A percentile compares a stretch with the other conserved stretches of the same genome.
Conservation (phyloP, 1,140 invertebrate species). For the Plectus sambesii region DNA sequence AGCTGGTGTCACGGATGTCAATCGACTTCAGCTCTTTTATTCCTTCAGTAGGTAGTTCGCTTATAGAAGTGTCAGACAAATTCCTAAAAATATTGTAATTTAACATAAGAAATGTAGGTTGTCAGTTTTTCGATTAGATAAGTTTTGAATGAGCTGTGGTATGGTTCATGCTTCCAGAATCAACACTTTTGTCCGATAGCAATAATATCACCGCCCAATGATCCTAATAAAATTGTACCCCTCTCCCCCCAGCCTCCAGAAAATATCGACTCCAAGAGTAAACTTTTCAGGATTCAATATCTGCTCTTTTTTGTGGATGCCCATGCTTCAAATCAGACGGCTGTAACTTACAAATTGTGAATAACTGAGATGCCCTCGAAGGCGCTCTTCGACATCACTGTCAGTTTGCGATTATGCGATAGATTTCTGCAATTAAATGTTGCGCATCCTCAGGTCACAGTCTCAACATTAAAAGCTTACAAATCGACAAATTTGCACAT, state of each 20-base stretch:
- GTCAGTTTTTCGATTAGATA: not conserved
- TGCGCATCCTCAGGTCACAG: too few relatives aligned
- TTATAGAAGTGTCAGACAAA: conserved; percentile 63
- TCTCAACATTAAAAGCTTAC: too few relatives aligned
- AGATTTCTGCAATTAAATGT: conserved; percentile 58
- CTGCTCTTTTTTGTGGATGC: conserved; percentile 2
- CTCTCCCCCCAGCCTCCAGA: too few relatives aligned
- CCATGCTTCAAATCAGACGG: not conserved
- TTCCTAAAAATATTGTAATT: conserved; percentile 51
- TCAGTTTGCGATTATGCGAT: conserved; percentile 57
- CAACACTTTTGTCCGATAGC: too few relatives aligned
- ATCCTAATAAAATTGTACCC: too few relatives aligned
- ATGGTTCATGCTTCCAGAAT: too few relatives aligned
- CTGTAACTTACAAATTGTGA: conserved; percentile 55
- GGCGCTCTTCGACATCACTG: conserved; percentile 54
- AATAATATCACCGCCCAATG: too few relatives aligned
- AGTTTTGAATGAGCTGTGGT: conserved; percentile 1
- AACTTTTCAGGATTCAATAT: not conserved
- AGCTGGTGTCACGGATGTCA: conserved; percentile 58
- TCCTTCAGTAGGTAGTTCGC: conserved; percentile 59
- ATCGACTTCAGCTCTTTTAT: conserved; percentile 61
- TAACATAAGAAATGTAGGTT: conserved; percentile 25
- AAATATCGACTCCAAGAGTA: too few relatives aligned
- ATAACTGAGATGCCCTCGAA: conserved; percentile 58
- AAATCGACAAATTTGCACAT: too few relatives aligned